These are phyloP conservation scores for Laspeyria flexula DNA, from an alignment of 2,888 invertebrate species.

Conservation along the genomic window DNA sequence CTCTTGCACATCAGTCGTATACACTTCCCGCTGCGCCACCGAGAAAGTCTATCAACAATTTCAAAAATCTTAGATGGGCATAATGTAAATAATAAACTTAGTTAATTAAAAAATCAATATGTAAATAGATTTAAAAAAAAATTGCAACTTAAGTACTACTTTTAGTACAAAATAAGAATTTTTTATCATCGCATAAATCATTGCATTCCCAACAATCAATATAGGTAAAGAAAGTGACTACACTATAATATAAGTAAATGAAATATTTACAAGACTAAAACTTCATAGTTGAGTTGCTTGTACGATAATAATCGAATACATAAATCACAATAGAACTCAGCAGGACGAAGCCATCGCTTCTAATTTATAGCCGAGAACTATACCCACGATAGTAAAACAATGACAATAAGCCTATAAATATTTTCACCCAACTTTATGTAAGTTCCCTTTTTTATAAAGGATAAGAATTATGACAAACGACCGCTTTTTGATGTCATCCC, in stretches of 20 bases:
- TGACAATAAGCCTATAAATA: constrained; percentile 19
- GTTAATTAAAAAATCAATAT: no score
- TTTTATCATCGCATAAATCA: no score
- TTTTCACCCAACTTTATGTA: constrained; percentile 22
- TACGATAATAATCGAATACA: constrained; percentile 72
- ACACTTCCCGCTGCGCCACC: no score
- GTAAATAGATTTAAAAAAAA: no score
- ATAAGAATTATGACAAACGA: constrained; percentile 38
- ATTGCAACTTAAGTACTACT: no score
- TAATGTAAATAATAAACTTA: no score
- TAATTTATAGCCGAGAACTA: constrained; percentile 64
- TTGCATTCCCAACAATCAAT: no score
- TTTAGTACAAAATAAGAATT: no score
- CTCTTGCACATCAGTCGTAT: no score
- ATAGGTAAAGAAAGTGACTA: no score
- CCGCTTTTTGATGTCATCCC: constrained; percentile 35
- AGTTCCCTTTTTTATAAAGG: constrained; percentile 32
- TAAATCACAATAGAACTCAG: constrained; percentile 76
- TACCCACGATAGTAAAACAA: constrained; percentile 21
- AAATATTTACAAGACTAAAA: constrained; percentile 62
- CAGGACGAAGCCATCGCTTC: constrained; percentile 60
- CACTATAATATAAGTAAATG: constrained; percentile 61
- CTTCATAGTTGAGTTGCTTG: constrained; percentile 68
- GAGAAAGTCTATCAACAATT: no score
- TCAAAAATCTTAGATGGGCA: no score